Conservation (phyloP, 1,140 invertebrate species). For the Bombus superbus region DNA sequence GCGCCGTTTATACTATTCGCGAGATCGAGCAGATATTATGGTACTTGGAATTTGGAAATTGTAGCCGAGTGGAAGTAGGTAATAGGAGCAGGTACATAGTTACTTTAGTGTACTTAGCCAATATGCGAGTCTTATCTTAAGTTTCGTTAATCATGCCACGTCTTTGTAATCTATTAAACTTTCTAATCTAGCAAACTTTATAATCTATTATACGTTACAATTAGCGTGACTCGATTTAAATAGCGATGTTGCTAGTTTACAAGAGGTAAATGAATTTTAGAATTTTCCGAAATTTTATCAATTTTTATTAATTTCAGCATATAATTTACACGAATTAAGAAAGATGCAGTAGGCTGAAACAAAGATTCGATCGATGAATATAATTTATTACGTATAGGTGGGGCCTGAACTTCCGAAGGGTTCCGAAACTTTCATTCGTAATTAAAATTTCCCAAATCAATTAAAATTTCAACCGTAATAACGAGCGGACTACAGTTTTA, state of each 20-base stretch:
- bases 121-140: not conserved
- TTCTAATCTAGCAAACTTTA: not conserved
- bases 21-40: not conserved
- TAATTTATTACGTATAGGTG: not conserved
- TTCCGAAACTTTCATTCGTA: not conserved
- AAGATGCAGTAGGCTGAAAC: not conserved
- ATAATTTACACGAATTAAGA: not conserved
- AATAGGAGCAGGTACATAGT: too few species aligned
- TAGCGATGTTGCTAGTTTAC: not conserved
- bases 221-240: not conserved
- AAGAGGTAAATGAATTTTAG: not conserved
- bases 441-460: conserved; percentile 7
- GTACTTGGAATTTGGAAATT: not conserved
- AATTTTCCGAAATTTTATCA: not conserved
- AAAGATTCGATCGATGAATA: not conserved
- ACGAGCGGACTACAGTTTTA: not conserved
- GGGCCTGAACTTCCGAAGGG: not conserved
- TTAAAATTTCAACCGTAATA: conserved; percentile 1
- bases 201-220: not conserved
- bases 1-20: not conserved
- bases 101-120: not conserved
- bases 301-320: not conserved
- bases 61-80: not conserved
- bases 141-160: not conserved
- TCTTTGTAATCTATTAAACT: not conserved